Evolutionary conservation across 37 sponge, comb jelly and placozoan genomes (phyloP).

Genomic region (Spongilla lacustris): DNA sequence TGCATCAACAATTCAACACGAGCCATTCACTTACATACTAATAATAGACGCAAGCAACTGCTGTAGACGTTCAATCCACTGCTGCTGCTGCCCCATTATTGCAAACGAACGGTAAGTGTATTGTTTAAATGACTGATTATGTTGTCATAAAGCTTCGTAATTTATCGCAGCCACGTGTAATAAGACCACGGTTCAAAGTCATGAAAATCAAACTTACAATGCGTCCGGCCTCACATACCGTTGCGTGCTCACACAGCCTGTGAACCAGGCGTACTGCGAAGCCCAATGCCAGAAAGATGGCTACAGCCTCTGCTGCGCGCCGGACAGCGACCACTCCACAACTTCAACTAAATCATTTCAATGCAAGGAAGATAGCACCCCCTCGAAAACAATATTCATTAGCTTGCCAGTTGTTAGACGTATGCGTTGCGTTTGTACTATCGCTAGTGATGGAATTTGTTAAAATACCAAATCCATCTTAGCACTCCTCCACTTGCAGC

Average conservation of each 20-base stretch:
- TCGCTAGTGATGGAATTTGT: not conserved
- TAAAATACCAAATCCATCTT: not conserved
- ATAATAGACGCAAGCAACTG: not conserved
- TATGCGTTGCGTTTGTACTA: not conserved
- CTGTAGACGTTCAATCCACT: not conserved
- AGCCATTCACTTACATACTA: not conserved
- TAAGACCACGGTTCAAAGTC: not conserved
- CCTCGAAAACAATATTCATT: not conserved
- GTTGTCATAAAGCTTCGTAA: not conserved
- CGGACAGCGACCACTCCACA: not conserved
- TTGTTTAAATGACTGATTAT: too few species aligned
- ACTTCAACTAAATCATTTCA: not conserved
- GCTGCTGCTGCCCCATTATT: too few species aligned
- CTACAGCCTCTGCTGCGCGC: not conserved
- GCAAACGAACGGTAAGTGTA: not conserved
- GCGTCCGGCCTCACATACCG: not conserved
- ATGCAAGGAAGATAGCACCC: not conserved
- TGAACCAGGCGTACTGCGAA: not conserved
- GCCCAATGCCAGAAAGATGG: not conserved
- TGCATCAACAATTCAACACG: too few species aligned
- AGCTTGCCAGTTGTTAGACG: not conserved
- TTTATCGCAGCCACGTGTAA: not conserved
- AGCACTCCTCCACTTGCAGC: too few species aligned
- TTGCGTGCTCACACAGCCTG: not conserved
- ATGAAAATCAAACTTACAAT: not conserved